phyloP scores from a whole-genome alignment of 2,888 invertebrate genomes.

The Athalia cordata region DNA sequence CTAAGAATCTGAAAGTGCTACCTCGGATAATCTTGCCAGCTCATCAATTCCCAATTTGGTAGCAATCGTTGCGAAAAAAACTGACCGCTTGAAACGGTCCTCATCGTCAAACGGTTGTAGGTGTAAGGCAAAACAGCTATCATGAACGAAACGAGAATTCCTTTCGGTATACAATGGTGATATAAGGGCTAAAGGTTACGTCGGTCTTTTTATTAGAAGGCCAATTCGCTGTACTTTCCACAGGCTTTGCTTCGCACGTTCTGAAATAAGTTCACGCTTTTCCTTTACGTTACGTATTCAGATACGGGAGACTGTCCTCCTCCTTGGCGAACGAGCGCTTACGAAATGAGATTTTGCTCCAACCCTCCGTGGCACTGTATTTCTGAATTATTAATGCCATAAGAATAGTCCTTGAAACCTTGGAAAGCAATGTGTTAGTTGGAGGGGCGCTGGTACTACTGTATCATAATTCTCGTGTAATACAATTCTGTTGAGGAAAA shows the following conservation, averaged over 20 bases:
- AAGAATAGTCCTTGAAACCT: slow-evolving; percentile 6
- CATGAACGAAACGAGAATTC: slow-evolving; percentile 15
- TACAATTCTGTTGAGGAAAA: too few relatives aligned
- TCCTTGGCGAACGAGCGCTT: neutral
- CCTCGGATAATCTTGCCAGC: too few relatives aligned
- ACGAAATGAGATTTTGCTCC: slow-evolving; percentile 1
- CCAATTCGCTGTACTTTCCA: slow-evolving; percentile 14
- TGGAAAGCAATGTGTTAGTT: neutral
- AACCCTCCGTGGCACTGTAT: slow-evolving; percentile 16
- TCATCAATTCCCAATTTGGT: too few relatives aligned
- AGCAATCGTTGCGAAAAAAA: too few relatives aligned
- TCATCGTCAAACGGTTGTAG: neutral
- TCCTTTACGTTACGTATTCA: neutral
- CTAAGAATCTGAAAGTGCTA: too few relatives aligned
- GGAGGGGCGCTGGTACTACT: neutral
- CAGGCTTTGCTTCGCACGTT: slow-evolving; percentile 10
- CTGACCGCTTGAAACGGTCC: neutral
- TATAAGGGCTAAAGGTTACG: neutral
- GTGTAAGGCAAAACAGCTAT: neutral
- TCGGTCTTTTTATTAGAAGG: slow-evolving; percentile 25
- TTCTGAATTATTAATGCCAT: slow-evolving; percentile 4
- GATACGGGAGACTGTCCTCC: too few relatives aligned
- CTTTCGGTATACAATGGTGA: neutral
- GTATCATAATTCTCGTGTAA: too few relatives aligned
- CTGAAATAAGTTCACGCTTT: slow-evolving; percentile 1